A percentile compares a stretch with the other conserved stretches of the same genome.
These are phyloP conservation scores for Xylocopa sonorina DNA, from an alignment of 1,140 invertebrate genomes.

Conservation along the genomic window DNA sequence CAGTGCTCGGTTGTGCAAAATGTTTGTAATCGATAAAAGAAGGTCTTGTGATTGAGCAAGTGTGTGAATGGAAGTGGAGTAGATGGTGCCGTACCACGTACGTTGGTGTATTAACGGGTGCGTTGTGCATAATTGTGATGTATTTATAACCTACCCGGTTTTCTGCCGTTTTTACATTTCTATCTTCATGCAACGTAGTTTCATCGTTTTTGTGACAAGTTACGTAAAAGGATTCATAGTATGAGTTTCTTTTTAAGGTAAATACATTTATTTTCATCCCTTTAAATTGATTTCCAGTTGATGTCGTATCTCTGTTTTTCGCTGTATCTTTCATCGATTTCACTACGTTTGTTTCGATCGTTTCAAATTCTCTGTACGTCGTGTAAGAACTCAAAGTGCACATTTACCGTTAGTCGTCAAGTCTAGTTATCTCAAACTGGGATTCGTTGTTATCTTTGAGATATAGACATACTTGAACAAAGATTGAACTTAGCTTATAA, in stretches of 20 bases:
- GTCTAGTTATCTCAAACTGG: constrained; percentile 48
- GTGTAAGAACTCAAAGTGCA: constrained; percentile 19
- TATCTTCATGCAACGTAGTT: neutral
- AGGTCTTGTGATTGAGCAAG: constrained; percentile 22
- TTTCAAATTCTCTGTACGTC: neutral
- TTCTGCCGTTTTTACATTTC: constrained; percentile 16
- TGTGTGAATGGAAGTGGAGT: constrained; percentile 18
- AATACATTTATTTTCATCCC: neutral
- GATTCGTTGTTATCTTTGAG: constrained; percentile 61
- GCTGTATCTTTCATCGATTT: neutral
- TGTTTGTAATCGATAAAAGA: constrained; percentile 38
- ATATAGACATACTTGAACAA: constrained; percentile 55
- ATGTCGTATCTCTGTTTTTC: neutral
- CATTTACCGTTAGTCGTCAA: constrained; percentile 24
- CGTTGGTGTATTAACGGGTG: constrained; percentile 31
- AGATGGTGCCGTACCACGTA: constrained; percentile 19
- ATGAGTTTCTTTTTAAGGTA: neutral
- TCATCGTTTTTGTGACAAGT: neutral
- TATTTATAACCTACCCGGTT: neutral
- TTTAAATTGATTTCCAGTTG: neutral
- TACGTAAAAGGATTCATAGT: neutral
- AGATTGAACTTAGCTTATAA: constrained; percentile 51
- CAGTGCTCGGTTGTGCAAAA: constrained; percentile 22
- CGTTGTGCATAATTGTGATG: constrained; percentile 8
- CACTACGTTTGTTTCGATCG: neutral